phyloP scores from a whole-genome alignment of 2,113 vertebrate species.

The Castor canadensis region DNA sequence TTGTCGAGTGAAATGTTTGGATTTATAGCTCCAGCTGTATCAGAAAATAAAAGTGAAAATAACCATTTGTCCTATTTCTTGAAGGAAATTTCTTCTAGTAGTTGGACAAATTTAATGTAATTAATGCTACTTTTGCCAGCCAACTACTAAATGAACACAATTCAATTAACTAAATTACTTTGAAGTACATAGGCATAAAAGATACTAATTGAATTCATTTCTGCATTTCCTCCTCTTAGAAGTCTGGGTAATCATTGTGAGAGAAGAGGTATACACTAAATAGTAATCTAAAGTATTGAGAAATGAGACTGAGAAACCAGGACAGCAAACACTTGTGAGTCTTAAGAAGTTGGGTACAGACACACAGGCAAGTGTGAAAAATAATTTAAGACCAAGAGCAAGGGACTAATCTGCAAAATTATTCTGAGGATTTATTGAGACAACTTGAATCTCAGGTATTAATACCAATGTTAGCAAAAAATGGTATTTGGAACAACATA shows the following conservation, averaged over 20 bases:
- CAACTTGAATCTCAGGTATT: not conserved
- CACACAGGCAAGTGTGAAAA: not conserved
- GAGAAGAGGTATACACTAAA: too few relatives aligned
- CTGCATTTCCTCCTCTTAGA: not conserved
- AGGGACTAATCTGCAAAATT: not conserved
- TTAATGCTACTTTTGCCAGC: not conserved
- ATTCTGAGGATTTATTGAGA: constrained; percentile 35
- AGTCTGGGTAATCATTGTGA: not conserved
- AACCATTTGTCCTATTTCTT: constrained; percentile 37
- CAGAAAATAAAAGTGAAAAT: not conserved
- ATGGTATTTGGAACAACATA: constrained; percentile 54
- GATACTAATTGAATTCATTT: not conserved
- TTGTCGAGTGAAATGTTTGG: not conserved
- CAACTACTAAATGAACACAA: not conserved
- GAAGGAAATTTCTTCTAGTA: constrained; percentile 13
- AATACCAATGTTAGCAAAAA: not conserved
- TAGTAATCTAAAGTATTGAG: too few relatives aligned
- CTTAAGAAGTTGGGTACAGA: not conserved
- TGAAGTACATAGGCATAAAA: not conserved
- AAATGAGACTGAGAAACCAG: not conserved
- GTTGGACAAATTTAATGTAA: constrained; percentile 2
- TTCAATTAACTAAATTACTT: not conserved
- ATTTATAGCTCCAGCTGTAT: not conserved
- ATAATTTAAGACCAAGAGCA: not conserved
- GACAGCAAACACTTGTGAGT: not conserved